phyloP scores from a whole-genome alignment of 2,888 invertebrate species.

The Malthinus seriepunctatus region DNA sequence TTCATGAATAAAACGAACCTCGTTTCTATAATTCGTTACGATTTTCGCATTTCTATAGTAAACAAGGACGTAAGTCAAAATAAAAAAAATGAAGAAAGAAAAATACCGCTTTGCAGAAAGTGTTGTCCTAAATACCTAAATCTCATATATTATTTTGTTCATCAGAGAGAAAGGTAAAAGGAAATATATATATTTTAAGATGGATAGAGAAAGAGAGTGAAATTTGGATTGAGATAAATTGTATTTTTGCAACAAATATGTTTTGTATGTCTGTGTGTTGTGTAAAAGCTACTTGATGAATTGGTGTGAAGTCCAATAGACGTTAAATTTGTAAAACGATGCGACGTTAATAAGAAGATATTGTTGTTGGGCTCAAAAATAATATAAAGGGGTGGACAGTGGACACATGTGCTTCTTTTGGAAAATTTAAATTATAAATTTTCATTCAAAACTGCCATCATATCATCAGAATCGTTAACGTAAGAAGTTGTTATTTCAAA shows the following conservation, averaged over 20 bases:
- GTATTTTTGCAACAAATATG: no score
- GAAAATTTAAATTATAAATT: no score
- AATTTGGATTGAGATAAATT: conserved; percentile 40
- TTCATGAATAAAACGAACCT: conserved; percentile 29
- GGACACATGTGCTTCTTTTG: no score
- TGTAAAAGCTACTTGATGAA: conserved; percentile 34
- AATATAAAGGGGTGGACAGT: no score
- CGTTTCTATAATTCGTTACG: conserved; percentile 9
- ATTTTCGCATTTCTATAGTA: conserved; percentile 4
- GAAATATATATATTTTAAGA: conserved; percentile 16
- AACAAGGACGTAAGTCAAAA: neutral
- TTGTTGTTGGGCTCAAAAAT: no score
- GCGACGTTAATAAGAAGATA: conserved; percentile 33
- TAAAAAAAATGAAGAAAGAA: conserved; percentile 4
- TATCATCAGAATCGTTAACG: no score
- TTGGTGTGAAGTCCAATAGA: conserved; percentile 43
- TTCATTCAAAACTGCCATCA: no score
- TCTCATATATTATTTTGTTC: conserved; percentile 19
- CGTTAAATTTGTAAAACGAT: conserved; percentile 34
- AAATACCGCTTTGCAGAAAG: neutral
- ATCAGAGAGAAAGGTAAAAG: conserved; percentile 36
- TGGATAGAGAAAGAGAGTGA: conserved; percentile 35
- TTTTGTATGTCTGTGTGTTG: neutral
- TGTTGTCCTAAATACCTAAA: conserved; percentile 28
- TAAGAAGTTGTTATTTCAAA: no score